phyloP scores from a whole-genome alignment of 2,888 invertebrate genomes.

The Meteorus colon region DNA sequence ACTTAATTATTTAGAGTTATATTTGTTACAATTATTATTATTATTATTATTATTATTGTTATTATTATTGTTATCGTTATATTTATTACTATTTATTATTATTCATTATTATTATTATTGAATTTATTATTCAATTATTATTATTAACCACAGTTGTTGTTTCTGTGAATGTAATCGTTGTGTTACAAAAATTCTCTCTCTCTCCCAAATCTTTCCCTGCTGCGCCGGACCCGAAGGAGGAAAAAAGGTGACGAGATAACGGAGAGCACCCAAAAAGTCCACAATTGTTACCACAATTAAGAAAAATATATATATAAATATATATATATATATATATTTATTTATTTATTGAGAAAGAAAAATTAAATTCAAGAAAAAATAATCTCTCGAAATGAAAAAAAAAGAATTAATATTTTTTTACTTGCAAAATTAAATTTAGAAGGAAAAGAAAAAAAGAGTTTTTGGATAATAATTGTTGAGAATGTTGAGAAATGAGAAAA shows the following conservation, averaged over 20 bases:
- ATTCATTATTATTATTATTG: slow-evolving; percentile 36
- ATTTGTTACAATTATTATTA: slow-evolving; percentile 62
- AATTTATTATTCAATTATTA: slow-evolving; percentile 65
- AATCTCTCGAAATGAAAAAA: too few species aligned
- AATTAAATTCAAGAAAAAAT: too few species aligned
- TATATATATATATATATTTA: too few species aligned
- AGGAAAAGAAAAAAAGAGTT: slow-evolving; percentile 25
- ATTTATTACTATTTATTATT: slow-evolving; percentile 28
- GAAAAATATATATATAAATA: slow-evolving; percentile 53
- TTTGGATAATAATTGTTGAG: slow-evolving; percentile 8
- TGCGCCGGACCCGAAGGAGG: slow-evolving; percentile 76
- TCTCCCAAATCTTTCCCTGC: slow-evolving; percentile 72
- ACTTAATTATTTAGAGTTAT: slow-evolving; percentile 71
- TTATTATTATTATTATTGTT: slow-evolving; percentile 69
- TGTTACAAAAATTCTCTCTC: slow-evolving; percentile 71
- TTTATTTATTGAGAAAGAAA: too few species aligned
- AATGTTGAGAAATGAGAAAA: slow-evolving; percentile 27
- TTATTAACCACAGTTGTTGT: slow-evolving; percentile 55
- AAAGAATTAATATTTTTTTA: too few species aligned
- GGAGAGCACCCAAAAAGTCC: slow-evolving; percentile 73
- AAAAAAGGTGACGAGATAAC: slow-evolving; percentile 79
- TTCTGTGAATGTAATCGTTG: slow-evolving; percentile 74
- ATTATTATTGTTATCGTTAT: slow-evolving; percentile 55
- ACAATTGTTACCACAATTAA: slow-evolving; percentile 68
- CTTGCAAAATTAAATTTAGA: not conserved